Evolutionary conservation across 2,888 invertebrate species (phyloP), one percentile per base, ranked within the genome.

Genomic region (Gymnosoma rotundatum): DNA sequence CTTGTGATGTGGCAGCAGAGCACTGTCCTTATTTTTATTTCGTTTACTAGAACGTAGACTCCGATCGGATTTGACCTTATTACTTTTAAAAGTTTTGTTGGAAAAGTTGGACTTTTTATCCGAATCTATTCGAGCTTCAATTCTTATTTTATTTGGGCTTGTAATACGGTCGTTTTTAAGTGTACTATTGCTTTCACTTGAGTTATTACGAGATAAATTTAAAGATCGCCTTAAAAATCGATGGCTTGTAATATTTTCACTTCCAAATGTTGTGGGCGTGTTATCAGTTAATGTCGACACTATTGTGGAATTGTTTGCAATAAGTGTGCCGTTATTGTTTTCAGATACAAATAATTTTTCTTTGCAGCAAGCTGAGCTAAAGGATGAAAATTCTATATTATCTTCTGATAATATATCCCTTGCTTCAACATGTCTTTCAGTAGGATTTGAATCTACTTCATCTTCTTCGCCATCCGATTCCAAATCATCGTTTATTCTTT

Each of bases 231-330:
- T 87, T 48, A 90, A 67, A 80, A 88, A 88, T 20, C 89, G 83
- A 67, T 89, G 85, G 10, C 86, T 87, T 8, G 88, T 87, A 42
- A 86, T 86, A 80, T 90, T 90, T 20, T 89, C 88, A 2, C 87
- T 87, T 0, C 89, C 89, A 76, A 87, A 89, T 7, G 89, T 89
- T 36, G 89, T 90, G n/a, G 89, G 89, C 36, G 86, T 87, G 42
- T 48, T 78, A 6, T 60, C 3, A 36, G 82, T 32, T 16, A 82
- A 58, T 0, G 85, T 79, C 32, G 87, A 86, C 14, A 86, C 64
- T 20, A 63, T 42, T 42, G 42, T 42, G 10, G 42, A 12, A 42
- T 42, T 0, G 42, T 7, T 42, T 42, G 42, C 42, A 42, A 42
- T 56, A 0, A 82, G 10, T 16, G 67, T 63, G 18, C 21, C 63